Base-by-base conservation (phyloP, 2,797 vertebrate species). In the Paratrypauchen microcephalus region DNA sequence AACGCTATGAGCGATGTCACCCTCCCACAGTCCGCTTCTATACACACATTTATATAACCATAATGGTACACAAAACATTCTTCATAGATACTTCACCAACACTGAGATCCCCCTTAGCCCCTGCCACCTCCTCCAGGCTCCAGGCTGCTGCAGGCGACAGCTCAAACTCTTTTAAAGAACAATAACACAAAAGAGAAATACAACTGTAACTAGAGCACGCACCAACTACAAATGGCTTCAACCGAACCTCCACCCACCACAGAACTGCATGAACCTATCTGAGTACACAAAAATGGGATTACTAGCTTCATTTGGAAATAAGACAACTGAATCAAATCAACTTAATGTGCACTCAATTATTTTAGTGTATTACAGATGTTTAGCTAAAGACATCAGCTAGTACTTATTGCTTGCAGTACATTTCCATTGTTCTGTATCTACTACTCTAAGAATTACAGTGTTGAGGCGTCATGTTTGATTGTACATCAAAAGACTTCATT, bases 181-280 rank as follows among this genome's bases (percentile, higher is more conserved):
- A 7, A 41, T 13, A 23, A 39, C 18, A 24, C 23, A 24, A 19
- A 45, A 11, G 3, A 41, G 36, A 23, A 41, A 62, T 36, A 45
- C 60, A 24, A 61, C 32, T 45, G 15, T 4, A 55, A 62, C 36
- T 15, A 21, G 2, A 62, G 36, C 59, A 61, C 59, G 15, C 23
- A 47, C 16, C 62, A 64, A 48, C 41, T 64, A 64, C 62, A 64
- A 23, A 64, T 48, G 41, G 41, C 62, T 64, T 48, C 21, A 47
- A 63, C 21, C n/a, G 11, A 48, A 64, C 36, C 58, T 32, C 58
- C 18, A 32, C 21, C 19, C n/a, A 15, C 32, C 9, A 21, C 12
- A 62, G 18, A 60, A 62, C 36, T 62, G 60, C 24, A 45, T 45
- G 41, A 45, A 15, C 41, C 41, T 21, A 7, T n/a, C 13, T 16